Evolutionary conservation across 2,797 vertebrate genomes (phyloP).

Genomic region (Scomberomorus guttatus): DNA sequence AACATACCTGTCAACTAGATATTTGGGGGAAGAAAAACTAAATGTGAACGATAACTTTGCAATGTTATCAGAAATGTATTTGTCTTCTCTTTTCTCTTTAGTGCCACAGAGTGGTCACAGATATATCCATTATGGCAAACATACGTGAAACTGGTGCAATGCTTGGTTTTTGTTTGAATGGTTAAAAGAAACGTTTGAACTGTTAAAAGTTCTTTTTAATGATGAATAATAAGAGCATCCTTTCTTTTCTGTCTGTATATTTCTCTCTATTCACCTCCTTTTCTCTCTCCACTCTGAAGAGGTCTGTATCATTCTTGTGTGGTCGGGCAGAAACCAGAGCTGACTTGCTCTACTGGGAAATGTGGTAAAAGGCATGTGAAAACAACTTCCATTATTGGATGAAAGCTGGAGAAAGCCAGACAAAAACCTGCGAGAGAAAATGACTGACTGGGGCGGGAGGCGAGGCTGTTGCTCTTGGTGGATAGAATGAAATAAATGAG

Average conservation of each 20-base stretch:
- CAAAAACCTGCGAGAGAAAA: constrained; percentile 17
- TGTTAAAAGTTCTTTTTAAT: neutral
- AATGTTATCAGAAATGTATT: neutral
- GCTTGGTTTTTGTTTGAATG: neutral
- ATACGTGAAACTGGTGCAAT: neutral
- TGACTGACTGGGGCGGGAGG: constrained; percentile 3
- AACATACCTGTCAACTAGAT: neutral
- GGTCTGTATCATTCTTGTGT: constrained; percentile 48
- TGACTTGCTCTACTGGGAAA: constrained; percentile 53
- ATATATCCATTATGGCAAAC: neutral
- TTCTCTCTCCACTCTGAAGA: constrained; percentile 19
- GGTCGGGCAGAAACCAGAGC: constrained; percentile 46
- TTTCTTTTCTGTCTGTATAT: neutral
- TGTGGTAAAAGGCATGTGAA: constrained; percentile 55
- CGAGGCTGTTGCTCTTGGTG: neutral
- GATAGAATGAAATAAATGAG: constrained; percentile 11
- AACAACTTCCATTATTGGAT: constrained; percentile 54
- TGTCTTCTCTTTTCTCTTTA: neutral
- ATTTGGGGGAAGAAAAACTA: neutral
- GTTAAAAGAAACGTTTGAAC: neutral
- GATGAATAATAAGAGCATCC: neutral
- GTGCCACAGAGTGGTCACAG: neutral
- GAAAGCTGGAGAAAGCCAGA: constrained; percentile 30
- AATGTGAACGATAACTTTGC: neutral
- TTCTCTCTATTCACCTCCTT: neutral